Evolutionary conservation across 2,888 invertebrate species (phyloP).

Genomic region (Limnephilus rhombicus): DNA sequence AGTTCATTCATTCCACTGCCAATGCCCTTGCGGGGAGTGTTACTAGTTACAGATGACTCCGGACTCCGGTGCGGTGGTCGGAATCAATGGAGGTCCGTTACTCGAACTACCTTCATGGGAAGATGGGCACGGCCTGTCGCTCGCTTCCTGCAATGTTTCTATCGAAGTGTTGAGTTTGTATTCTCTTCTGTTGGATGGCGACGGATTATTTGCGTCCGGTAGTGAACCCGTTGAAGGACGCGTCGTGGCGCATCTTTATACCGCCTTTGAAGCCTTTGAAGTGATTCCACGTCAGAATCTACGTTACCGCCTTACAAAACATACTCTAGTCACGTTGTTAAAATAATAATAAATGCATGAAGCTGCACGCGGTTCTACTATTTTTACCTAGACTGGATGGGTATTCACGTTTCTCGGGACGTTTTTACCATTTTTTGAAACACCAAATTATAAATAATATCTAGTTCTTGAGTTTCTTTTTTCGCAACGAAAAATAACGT

Average conservation of each 20-base stretch:
- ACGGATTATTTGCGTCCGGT: conserved; percentile 13
- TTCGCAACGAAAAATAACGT: too few species aligned
- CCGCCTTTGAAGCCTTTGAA: not conserved
- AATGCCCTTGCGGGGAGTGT: conserved; percentile 22
- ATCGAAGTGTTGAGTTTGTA: not conserved
- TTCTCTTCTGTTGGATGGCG: not conserved
- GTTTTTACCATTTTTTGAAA: too few species aligned
- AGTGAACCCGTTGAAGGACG: not conserved
- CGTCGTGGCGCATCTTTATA: not conserved
- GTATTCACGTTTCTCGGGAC: not conserved
- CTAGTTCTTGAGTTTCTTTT: too few species aligned
- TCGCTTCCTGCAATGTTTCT: conserved; percentile 16
- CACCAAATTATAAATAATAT: too few species aligned
- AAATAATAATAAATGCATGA: not conserved
- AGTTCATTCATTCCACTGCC: conserved; percentile 27
- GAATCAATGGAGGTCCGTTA: conserved; percentile 55
- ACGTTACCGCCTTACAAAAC: not conserved
- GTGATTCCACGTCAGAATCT: not conserved
- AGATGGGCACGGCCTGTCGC: conserved; percentile 49
- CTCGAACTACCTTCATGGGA: conserved; percentile 62
- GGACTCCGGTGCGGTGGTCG: conserved; percentile 3
- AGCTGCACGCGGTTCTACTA: not conserved
- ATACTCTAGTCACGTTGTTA: not conserved
- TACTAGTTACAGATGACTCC: not conserved
- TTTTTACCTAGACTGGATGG: not conserved